These are phyloP conservation scores for Rhombomys opimus DNA, from an alignment of 2,113 vertebrate species.

Conservation along the genomic window DNA sequence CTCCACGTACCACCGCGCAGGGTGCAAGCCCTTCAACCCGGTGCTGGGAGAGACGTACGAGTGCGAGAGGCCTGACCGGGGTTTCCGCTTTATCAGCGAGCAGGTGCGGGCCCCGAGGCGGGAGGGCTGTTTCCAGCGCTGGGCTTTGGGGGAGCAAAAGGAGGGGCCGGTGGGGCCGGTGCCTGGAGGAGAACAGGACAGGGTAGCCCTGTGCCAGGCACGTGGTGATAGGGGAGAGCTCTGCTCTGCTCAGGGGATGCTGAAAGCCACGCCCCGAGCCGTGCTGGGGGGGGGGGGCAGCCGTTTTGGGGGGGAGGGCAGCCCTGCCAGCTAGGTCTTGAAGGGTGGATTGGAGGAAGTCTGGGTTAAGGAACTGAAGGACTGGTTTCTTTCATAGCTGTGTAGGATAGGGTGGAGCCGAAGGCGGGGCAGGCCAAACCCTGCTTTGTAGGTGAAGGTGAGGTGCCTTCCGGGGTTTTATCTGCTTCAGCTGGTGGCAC, in stretches of 20 bases:
- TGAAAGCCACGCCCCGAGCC: neutral
- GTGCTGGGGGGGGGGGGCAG: neutral
- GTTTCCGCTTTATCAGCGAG: conserved; percentile 94
- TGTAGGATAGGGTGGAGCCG: neutral
- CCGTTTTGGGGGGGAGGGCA: neutral
- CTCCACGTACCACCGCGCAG: conserved; percentile 92
- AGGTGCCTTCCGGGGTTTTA: neutral
- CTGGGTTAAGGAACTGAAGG: neutral
- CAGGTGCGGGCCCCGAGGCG: conserved; percentile 86
- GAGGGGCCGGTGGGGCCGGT: neutral
- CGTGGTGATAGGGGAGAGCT: fast-evolving
- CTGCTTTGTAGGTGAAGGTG: neutral
- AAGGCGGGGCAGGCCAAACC: neutral
- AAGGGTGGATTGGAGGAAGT: neutral
- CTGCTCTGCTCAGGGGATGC: neutral
- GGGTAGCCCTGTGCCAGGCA: neutral
- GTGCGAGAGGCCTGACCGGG: conserved; percentile 91
- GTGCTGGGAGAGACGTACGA: conserved; percentile 96
- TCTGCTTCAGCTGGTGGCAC: neutral
- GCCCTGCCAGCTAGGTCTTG: neutral
- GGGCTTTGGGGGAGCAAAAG: neutral
- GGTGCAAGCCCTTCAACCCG: conserved; percentile 97
- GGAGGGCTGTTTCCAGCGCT: fast-evolving
- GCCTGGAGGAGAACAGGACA: neutral
- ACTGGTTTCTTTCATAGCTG: neutral